A percentile compares a stretch with the other conserved stretches of the same genome.
Evolutionary conservation across 2,113 vertebrate species (phyloP).

Genomic region (Leptodactylus fuscus): DNA sequence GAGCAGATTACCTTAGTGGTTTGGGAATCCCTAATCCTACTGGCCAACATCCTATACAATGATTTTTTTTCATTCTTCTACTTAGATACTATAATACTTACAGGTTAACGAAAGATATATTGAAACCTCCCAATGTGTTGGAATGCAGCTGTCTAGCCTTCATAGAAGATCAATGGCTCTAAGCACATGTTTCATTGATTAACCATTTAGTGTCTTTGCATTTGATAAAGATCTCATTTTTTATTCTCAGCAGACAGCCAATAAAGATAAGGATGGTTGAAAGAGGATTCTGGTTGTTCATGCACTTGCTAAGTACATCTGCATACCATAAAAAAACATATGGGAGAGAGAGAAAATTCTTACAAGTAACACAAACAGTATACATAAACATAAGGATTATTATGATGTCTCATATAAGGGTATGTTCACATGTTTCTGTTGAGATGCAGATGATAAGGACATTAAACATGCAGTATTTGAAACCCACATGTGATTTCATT

Average conservation of each 20-base stretch:
- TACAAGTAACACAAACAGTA: not conserved
- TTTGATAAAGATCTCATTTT: slow-evolving; percentile 38
- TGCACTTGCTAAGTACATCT: not conserved
- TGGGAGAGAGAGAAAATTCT: not conserved
- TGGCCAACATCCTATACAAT: not conserved
- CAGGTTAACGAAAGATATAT: not conserved
- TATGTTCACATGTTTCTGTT: too few species aligned
- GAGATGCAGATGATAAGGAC: too few species aligned
- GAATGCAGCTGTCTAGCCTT: not conserved
- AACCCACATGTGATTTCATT: too few species aligned
- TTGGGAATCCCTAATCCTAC: too few species aligned
- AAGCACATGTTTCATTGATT: slow-evolving; percentile 29
- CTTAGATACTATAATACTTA: not conserved
- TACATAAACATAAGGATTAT: not conserved
- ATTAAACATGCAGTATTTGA: too few species aligned
- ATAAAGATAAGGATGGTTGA: slow-evolving; percentile 28
- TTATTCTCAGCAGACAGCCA: slow-evolving; percentile 17
- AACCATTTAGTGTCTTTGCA: slow-evolving; percentile 36
- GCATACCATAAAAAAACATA: not conserved
- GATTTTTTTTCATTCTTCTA: too few species aligned
- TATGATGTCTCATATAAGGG: not conserved
- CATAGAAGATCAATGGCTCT: slow-evolving; percentile 22
- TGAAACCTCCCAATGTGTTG: not conserved
- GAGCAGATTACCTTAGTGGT: too few species aligned
- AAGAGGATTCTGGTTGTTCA: not conserved